Percentiles rank a stretch among this genome's conserved stretches.
phyloP scores from a whole-genome alignment of 2,888 invertebrate genomes.

The Dasysyrphus albostriatus region DNA sequence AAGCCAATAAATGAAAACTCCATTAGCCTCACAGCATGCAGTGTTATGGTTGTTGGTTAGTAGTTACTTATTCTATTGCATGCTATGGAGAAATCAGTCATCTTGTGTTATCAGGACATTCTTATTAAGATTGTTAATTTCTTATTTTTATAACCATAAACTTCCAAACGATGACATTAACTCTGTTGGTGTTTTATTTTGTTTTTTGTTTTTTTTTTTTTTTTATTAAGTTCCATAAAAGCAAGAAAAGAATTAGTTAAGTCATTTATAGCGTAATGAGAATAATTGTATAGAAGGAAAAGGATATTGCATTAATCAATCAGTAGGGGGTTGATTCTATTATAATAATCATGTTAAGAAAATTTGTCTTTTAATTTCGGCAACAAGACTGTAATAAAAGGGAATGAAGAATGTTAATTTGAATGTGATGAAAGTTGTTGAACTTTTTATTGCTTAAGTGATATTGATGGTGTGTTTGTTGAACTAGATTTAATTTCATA shows the following conservation, averaged over 20 bases:
- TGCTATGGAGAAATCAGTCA: constrained; percentile 47
- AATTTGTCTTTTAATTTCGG: constrained; percentile 28
- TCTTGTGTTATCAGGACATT: constrained; percentile 52
- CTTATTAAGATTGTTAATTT: constrained; percentile 65
- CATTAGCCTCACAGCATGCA: constrained; percentile 82
- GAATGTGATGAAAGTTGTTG: background rate
- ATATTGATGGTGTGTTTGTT: background rate
- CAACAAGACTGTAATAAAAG: background rate
- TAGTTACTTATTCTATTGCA: constrained; percentile 8
- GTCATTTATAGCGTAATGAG: constrained; percentile 59
- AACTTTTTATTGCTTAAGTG: background rate
- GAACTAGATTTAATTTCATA: background rate
- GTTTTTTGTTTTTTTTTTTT: constrained; percentile 15
- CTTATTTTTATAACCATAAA: constrained; percentile 51
- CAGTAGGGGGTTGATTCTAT: constrained; percentile 50
- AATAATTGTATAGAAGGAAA: constrained; percentile 19
- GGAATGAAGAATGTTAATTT: no score
- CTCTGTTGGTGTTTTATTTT: constrained; percentile 33
- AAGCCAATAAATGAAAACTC: constrained; percentile 76
- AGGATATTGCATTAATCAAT: constrained; percentile 70
- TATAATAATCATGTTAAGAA: constrained; percentile 17
- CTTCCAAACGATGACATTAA: constrained; percentile 56
- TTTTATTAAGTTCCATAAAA: constrained; percentile 23
- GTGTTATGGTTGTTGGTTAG: constrained; percentile 72
- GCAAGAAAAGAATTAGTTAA: constrained; percentile 53